phyloP scores from a whole-genome alignment of 2,888 invertebrate genomes.

The Sesia apiformis region DNA sequence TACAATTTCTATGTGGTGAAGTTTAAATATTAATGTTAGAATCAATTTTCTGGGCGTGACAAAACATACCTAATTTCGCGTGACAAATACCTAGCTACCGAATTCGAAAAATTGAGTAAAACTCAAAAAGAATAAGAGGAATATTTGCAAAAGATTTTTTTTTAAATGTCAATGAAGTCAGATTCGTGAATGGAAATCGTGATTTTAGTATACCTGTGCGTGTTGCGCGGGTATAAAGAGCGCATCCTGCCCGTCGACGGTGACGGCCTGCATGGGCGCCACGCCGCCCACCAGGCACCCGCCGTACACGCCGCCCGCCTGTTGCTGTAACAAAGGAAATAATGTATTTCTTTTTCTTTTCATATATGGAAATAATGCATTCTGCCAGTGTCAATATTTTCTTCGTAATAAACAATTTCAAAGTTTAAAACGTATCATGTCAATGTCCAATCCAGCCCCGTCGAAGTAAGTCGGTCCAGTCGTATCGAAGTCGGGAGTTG shows the following conservation, averaged over 20 bases:
- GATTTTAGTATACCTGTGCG: slow-evolving; percentile 60
- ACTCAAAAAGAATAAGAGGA: not conserved
- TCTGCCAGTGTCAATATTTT: no score
- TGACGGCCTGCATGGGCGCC: slow-evolving; percentile 91
- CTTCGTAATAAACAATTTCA: no score
- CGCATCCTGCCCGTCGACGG: slow-evolving; percentile 94
- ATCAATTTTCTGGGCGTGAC: no score
- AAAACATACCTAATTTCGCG: no score
- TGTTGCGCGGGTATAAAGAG: slow-evolving; percentile 90
- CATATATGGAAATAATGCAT: not conserved
- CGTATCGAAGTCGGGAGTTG: not conserved
- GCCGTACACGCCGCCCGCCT: slow-evolving; percentile 49
- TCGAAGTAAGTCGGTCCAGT: not conserved
- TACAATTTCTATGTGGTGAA: no score
- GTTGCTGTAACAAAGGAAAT: slow-evolving; percentile 28
- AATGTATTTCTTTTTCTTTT: no score
- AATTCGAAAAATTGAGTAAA: no score
- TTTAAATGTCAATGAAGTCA: not conserved
- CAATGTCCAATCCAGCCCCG: no score
- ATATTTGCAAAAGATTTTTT: no score
- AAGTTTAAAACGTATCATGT: no score
- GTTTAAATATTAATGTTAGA: no score
- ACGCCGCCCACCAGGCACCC: slow-evolving; percentile 63
- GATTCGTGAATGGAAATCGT: not conserved
- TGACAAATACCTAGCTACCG: no score